Conservation (phyloP, 2,113 vertebrate species). For the Notarius lentiginosus region DNA sequence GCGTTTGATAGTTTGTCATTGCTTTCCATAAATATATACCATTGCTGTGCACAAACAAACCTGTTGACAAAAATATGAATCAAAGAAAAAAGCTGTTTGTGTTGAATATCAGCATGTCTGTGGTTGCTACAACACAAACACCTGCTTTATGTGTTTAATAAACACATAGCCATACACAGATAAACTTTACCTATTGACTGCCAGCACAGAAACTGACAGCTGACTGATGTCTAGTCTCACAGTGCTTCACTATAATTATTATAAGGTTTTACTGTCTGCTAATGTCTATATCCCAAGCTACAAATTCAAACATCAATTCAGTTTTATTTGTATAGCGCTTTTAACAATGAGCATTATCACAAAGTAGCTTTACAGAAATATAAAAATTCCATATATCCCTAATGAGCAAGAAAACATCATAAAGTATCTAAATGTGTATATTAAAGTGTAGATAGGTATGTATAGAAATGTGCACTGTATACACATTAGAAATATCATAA, state of each 20-base stretch:
- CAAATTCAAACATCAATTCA: background rate
- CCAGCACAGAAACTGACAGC: background rate
- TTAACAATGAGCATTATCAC: background rate
- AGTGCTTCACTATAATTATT: constrained; percentile 9
- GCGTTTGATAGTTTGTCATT: background rate
- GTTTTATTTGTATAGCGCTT: background rate
- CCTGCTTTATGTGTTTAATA: constrained; percentile 62
- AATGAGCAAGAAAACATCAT: background rate
- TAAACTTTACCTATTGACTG: background rate
- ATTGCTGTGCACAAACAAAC: background rate
- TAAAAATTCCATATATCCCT: background rate
- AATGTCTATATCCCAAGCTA: background rate
- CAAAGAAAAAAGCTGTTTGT: constrained; percentile 13
- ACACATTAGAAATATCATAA: background rate
- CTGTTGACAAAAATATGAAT: background rate
- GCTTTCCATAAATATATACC: background rate
- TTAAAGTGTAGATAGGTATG: too few relatives aligned
- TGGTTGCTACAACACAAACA: constrained; percentile 54
- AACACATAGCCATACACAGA: constrained; percentile 6
- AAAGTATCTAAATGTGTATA: background rate
- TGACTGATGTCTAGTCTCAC: constrained; percentile 3
- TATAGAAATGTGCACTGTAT: background rate
- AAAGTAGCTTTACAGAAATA: background rate
- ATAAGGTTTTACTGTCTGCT: background rate
- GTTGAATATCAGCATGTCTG: constrained; percentile 57